phyloP scores from a whole-genome alignment of 2,797 vertebrate genomes.

The Anisognathus igniventris region DNA sequence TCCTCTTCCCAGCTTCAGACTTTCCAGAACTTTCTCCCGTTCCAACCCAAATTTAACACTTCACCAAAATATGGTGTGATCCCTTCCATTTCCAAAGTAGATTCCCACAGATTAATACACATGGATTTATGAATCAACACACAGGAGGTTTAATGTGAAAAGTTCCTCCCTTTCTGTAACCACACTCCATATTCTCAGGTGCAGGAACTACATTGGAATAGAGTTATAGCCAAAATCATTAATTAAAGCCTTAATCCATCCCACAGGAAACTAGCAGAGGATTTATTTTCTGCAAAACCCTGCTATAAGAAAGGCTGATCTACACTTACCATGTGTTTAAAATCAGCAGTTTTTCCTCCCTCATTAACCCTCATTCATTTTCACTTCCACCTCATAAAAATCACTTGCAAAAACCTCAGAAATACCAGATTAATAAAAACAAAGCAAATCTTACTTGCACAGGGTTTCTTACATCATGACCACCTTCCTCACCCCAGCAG shows the following conservation, averaged over 20 bases:
- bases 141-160: background rate
- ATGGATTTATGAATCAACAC: background rate
- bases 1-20: background rate
- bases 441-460: background rate
- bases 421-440: background rate
- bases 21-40: background rate
- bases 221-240: background rate
- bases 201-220: background rate
- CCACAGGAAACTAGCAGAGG: background rate
- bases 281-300: conserved; percentile 10
- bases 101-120: background rate
- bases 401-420: background rate
- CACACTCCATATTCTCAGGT: background rate
- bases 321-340: background rate
- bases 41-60: background rate
- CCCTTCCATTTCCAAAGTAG: background rate
- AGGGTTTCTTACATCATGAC: background rate
- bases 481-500: background rate
- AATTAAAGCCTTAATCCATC: background rate
- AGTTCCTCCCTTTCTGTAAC: background rate
- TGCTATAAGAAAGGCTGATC: background rate
- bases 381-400: background rate
- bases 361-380: background rate
- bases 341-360: background rate
- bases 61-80: background rate